These are phyloP conservation scores for Chymomyza caudatula DNA, from an alignment of 2,888 invertebrate species.

Conservation along the genomic window DNA sequence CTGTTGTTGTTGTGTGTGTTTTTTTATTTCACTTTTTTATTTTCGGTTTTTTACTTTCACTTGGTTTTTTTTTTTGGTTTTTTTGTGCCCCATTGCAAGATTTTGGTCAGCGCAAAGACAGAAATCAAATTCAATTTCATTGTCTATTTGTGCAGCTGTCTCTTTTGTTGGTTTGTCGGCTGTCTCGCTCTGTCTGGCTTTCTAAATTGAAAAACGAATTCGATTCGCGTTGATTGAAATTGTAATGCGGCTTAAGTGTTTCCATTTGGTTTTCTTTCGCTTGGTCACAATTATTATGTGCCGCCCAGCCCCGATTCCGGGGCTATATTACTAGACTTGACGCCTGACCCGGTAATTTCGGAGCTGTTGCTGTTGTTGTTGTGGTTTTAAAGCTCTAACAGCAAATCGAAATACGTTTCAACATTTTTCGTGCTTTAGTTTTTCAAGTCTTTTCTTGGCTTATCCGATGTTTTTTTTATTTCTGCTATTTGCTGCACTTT, in stretches of 20 bases:
- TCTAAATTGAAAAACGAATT: slow-evolving; percentile 61
- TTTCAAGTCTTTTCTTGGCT: not conserved
- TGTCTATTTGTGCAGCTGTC: not conserved
- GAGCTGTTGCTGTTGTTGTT: not conserved
- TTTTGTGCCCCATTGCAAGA: not conserved
- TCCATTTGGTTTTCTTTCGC: not conserved
- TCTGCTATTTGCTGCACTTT: slow-evolving; percentile 59
- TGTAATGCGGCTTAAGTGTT: slow-evolving; percentile 48
- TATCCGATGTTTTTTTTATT: slow-evolving; percentile 4
- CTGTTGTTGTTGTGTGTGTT: not conserved
- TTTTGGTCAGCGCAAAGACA: not conserved
- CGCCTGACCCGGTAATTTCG: too few relatives aligned
- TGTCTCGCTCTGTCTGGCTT: slow-evolving; percentile 37
- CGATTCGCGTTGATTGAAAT: slow-evolving; percentile 60
- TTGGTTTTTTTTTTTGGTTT: not conserved
- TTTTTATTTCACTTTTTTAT: not conserved
- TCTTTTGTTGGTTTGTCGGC: not conserved
- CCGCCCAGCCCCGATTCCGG: not conserved
- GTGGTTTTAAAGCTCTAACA: too few relatives aligned
- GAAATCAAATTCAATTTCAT: not conserved
- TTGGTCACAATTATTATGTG: slow-evolving; percentile 24
- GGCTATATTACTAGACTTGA: not conserved
- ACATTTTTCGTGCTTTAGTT: not conserved
- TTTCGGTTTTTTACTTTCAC: not conserved
- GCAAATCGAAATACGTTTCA: not conserved